A percentile compares a stretch with the other conserved stretches of the same genome.
Conservation (phyloP, 2,888 invertebrate species). For the Xanthia togata region DNA sequence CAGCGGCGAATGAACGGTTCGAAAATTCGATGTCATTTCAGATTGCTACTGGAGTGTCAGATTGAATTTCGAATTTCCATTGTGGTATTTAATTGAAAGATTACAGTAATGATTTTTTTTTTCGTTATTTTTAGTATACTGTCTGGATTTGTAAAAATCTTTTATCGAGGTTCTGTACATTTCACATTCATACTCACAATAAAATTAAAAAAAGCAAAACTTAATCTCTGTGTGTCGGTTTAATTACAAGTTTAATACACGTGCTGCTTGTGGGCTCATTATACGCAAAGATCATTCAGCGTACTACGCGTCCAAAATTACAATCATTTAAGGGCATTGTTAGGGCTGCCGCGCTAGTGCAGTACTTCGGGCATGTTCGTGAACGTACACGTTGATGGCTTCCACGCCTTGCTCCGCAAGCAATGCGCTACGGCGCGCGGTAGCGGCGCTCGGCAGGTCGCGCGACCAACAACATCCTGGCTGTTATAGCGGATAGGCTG, state of each 20-base stretch:
- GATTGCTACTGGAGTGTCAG: background rate
- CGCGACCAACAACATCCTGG: background rate
- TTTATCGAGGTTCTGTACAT: background rate
- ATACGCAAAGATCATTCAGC: too few species aligned
- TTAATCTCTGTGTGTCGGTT: background rate
- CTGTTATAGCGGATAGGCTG: background rate
- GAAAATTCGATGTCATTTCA: slow-evolving; percentile 24
- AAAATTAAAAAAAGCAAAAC: background rate
- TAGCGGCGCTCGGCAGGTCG: background rate
- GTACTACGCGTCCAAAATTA: background rate
- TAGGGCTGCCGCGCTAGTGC: background rate
- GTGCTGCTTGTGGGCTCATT: background rate
- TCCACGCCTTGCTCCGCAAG: too few species aligned
- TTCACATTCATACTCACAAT: background rate
- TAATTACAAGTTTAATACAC: background rate
- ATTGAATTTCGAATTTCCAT: slow-evolving; percentile 9
- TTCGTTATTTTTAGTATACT: background rate
- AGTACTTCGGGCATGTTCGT: background rate
- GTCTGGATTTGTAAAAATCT: background rate
- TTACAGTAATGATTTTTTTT: background rate
- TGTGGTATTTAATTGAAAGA: background rate
- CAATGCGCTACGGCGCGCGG: background rate
- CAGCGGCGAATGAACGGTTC: slow-evolving; percentile 3
- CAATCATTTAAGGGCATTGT: too few species aligned
- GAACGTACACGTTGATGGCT: too few species aligned